phyloP scores from a whole-genome alignment of 1,140 invertebrate species.

The Lethrus apterus region DNA sequence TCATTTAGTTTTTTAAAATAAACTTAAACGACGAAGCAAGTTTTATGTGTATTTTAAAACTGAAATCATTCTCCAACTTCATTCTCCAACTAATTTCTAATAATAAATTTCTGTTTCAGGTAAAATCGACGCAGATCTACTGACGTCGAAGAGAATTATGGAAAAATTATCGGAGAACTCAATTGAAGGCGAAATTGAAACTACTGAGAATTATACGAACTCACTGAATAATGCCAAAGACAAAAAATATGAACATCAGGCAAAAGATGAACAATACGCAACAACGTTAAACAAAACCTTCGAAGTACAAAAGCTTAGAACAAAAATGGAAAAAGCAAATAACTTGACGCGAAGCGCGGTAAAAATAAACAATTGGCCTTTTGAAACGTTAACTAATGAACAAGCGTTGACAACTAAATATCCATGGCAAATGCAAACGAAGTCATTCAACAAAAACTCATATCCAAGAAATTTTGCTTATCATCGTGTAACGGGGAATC shows the following conservation, averaged over 20 bases:
- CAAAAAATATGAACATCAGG: not conserved
- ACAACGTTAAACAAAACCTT: not conserved
- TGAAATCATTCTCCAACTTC: too few relatives aligned
- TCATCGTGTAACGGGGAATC: conserved; percentile 37
- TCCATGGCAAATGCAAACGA: conserved; percentile 12
- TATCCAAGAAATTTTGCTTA: conserved; percentile 35
- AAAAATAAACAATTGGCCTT: conserved; percentile 25
- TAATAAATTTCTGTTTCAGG: conserved; percentile 27
- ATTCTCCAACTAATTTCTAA: too few relatives aligned
- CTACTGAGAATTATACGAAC: not conserved
- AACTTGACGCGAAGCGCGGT: conserved; percentile 12
- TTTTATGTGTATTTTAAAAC: too few relatives aligned
- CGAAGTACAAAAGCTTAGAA: not conserved
- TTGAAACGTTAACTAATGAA: conserved; percentile 1
- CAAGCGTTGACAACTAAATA: conserved; percentile 16
- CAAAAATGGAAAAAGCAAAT: conserved; percentile 5
- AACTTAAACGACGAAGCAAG: too few relatives aligned
- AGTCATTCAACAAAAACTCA: conserved; percentile 13
- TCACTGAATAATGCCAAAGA: not conserved
- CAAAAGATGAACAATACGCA: not conserved
- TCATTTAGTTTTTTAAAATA: too few relatives aligned
- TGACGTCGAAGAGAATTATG: conserved; percentile 26
- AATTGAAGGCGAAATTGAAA: not conserved
- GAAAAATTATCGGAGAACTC: conserved; percentile 14
- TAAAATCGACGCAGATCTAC: conserved; percentile 29